Percentiles rank a stretch among this genome's conserved stretches.
Conservation (phyloP, 2,113 vertebrate species). For the Lanius ludovicianus region DNA sequence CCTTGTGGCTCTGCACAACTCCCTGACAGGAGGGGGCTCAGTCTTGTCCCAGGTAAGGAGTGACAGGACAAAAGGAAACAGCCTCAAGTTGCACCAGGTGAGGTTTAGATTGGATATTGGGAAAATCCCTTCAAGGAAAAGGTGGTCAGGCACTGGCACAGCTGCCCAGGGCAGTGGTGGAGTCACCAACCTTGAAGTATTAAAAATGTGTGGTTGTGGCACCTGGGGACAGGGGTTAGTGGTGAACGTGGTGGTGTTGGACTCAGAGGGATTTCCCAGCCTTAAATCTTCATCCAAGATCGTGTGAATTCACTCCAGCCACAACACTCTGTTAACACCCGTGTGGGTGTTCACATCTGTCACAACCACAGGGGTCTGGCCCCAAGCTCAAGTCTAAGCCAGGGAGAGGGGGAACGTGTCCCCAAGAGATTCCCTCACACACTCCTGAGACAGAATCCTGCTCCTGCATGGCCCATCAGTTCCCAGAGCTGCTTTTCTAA, state of each 20-base stretch:
- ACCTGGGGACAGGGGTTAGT: background rate
- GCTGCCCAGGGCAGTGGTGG: background rate
- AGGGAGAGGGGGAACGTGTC: background rate
- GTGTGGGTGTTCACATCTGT: background rate
- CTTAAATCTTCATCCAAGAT: background rate
- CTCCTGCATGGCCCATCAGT: rapidly evolving
- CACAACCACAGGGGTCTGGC: background rate
- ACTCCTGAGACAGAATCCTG: background rate
- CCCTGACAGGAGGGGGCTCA: background rate
- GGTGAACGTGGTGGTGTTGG: background rate
- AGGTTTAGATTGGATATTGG: background rate
- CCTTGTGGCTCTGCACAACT: background rate
- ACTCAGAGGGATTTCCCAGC: background rate
- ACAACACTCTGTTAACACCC: background rate
- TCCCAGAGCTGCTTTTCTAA: background rate
- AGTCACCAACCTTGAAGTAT: background rate
- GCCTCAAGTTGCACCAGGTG: background rate
- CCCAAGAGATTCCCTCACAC: background rate
- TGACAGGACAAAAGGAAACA: background rate
- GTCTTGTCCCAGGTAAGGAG: background rate
- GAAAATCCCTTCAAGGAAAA: background rate
- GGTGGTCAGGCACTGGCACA: background rate
- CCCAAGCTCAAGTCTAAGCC: background rate
- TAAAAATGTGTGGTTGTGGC: background rate
- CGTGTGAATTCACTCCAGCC: background rate